These are phyloP conservation scores for Gnathonemus longibarbis DNA, from an alignment of 2,113 vertebrate species.

Conservation along the genomic window DNA sequence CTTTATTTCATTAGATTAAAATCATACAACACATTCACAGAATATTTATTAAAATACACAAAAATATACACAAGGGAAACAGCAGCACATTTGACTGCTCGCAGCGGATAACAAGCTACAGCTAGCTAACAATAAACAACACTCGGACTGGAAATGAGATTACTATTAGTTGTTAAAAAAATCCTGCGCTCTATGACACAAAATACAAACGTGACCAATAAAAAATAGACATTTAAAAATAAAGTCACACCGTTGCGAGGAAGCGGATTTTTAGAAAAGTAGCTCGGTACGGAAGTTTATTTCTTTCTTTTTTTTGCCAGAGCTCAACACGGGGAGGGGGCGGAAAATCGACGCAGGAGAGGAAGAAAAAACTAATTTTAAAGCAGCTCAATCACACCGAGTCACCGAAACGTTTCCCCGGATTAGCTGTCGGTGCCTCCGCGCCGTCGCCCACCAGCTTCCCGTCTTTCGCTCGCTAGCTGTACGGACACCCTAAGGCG, in stretches of 20 bases:
- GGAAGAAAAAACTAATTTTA: constrained; percentile 23
- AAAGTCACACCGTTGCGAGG: neutral
- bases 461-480: neutral
- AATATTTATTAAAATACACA: neutral
- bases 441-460: neutral
- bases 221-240: neutral
- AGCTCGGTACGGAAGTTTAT: neutral
- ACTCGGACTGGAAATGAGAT: neutral
- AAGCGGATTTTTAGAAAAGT: neutral
- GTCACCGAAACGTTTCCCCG: constrained; percentile 18
- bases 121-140: neutral
- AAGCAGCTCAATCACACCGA: constrained; percentile 23
- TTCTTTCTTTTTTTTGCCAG: neutral
- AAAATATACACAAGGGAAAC: neutral
- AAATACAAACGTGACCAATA: neutral
- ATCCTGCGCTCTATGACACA: neutral
- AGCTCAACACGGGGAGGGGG: constrained; percentile 14
- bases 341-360: constrained; percentile 15
- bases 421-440: constrained; percentile 6
- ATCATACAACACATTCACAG: neutral
- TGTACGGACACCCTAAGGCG: neutral
- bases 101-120: neutral
- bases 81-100: neutral
- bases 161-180: neutral
- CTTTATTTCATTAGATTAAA: constrained; percentile 19